Percentiles rank a stretch among this genome's conserved stretches.
Evolutionary conservation across 2,797 vertebrate genomes (phyloP).

Genomic region (Amblyopsis hoosieri): DNA sequence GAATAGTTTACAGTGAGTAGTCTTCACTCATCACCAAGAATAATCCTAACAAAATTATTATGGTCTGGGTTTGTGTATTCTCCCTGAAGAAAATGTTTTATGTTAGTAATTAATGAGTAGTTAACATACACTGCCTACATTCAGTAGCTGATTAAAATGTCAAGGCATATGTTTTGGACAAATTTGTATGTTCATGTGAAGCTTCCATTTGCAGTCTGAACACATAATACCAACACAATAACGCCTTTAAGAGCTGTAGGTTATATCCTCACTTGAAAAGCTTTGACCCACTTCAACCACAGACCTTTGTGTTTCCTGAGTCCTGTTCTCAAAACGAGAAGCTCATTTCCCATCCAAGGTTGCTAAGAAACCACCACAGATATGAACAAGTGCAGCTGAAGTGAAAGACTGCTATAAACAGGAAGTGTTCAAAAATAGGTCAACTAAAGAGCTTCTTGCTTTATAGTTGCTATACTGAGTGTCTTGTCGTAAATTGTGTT

Average conservation of each 20-base stretch:
- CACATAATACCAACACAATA: too few species aligned
- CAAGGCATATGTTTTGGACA: not conserved
- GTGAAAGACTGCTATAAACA: conserved; percentile 16
- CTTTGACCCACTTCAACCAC: conserved; percentile 15
- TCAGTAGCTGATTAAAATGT: not conserved
- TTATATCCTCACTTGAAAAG: conserved; percentile 3
- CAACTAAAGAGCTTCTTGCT: conserved; percentile 4
- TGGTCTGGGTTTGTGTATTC: too few species aligned
- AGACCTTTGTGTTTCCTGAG: conserved; percentile 29
- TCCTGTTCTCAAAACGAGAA: conserved; percentile 13
- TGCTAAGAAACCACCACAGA: conserved; percentile 28
- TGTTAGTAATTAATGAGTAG: too few species aligned
- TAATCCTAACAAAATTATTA: too few species aligned
- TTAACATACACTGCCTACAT: too few species aligned
- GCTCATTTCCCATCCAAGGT: conserved; percentile 44
- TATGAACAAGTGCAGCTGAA: not conserved
- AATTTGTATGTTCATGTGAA: not conserved
- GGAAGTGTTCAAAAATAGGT: conserved; percentile 50
- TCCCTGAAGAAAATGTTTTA: too few species aligned
- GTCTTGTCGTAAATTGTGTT: not conserved
- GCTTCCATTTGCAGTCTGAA: not conserved
- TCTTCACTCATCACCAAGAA: too few species aligned
- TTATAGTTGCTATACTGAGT: too few species aligned
- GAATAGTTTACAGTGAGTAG: too few species aligned
- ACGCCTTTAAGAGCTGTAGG: not conserved